Evolutionary conservation across 2,113 vertebrate genomes (phyloP).

Genomic region (Chascanopsetta lugubris): DNA sequence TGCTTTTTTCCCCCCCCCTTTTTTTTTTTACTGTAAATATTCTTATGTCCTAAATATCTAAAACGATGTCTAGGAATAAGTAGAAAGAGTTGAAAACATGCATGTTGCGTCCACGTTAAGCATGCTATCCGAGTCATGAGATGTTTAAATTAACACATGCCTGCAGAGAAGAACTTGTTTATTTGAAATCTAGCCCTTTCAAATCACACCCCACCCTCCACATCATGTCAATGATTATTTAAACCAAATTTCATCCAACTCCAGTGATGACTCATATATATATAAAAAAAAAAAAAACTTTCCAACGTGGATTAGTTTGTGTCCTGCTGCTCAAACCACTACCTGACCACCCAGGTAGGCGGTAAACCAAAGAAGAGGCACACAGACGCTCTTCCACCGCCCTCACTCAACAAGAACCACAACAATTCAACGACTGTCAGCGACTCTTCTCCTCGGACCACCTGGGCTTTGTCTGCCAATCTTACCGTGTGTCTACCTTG

Average conservation of each 20-base stretch:
- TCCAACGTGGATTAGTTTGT: slow-evolving; percentile 14
- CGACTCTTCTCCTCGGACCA: slow-evolving; percentile 19
- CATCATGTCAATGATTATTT: slow-evolving; percentile 42
- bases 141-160: slow-evolving; percentile 5
- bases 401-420: background rate
- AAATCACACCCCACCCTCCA: slow-evolving; percentile 37
- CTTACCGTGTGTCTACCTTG: background rate
- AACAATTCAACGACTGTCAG: slow-evolving; percentile 28
- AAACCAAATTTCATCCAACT: slow-evolving; percentile 5
- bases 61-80: too few species aligned
- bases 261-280: slow-evolving; percentile 11
- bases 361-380: background rate
- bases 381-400: background rate
- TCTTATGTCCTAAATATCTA: too few species aligned
- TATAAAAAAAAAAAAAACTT: slow-evolving; percentile 38
- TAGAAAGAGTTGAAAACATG: too few species aligned
- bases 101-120: too few species aligned
- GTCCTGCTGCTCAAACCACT: slow-evolving; percentile 13
- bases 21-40: too few species aligned
- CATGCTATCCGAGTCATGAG: background rate
- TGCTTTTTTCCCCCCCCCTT: too few species aligned
- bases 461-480: slow-evolving; percentile 8
- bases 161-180: slow-evolving; percentile 20
- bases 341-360: slow-evolving; percentile 59
- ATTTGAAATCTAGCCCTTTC: slow-evolving; percentile 48